Evolutionary conservation across 2,113 vertebrate species (phyloP).

Genomic region (Etheostoma cragini): DNA sequence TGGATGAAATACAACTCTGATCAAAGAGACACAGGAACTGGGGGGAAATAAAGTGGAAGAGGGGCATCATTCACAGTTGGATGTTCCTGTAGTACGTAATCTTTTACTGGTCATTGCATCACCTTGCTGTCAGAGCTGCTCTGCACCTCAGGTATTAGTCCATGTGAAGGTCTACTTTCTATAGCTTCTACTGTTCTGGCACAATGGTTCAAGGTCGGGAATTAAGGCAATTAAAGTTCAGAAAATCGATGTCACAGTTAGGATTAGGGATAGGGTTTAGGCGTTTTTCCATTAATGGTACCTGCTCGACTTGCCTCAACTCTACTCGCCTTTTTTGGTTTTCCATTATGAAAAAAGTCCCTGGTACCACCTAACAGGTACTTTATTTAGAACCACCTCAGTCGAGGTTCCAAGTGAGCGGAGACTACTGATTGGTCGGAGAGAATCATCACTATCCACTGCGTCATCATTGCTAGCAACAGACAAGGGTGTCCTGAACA

Average conservation of each 20-base stretch:
- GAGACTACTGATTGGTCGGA: too few species aligned
- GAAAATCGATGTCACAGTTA: slow-evolving; percentile 7
- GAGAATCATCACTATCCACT: too few species aligned
- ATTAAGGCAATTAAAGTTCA: slow-evolving; percentile 25
- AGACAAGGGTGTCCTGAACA: too few species aligned
- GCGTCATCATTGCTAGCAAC: too few species aligned
- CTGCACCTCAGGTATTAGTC: slow-evolving; percentile 19
- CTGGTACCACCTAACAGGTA: too few species aligned
- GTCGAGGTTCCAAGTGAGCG: too few species aligned
- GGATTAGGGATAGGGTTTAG: too few species aligned
- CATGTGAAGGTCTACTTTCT: slow-evolving; percentile 35
- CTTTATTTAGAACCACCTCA: too few species aligned
- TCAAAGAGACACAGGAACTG: slow-evolving; percentile 54
- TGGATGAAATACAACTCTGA: slow-evolving; percentile 52
- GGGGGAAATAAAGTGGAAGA: slow-evolving; percentile 22
- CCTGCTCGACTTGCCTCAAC: too few species aligned
- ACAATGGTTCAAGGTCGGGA: slow-evolving; percentile 15
- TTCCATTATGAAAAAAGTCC: too few species aligned
- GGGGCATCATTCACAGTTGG: slow-evolving; percentile 48
- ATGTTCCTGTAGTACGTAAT: slow-evolving; percentile 65
- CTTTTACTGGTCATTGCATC: slow-evolving; percentile 77
- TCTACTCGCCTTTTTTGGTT: too few species aligned
- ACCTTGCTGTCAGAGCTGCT: slow-evolving; percentile 57
- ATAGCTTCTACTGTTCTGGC: slow-evolving; percentile 3
- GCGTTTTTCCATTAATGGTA: too few species aligned